These are phyloP conservation scores for Globodera ellingtonae DNA, from an alignment of 1,140 invertebrate species.

Conservation along the genomic window DNA sequence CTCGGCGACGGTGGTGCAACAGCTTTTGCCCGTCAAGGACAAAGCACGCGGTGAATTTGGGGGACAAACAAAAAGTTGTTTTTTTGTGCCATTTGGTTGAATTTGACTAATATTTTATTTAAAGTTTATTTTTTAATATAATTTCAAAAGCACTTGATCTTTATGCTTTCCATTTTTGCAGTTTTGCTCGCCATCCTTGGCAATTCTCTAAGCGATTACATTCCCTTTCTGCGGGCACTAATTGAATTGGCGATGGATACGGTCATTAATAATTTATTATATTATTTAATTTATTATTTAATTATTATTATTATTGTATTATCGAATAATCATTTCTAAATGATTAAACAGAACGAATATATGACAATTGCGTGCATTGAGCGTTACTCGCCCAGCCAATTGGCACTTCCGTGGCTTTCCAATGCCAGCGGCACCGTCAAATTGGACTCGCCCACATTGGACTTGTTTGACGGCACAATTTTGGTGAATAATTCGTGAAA, in stretches of 20 bases:
- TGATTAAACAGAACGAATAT: constrained; percentile 27
- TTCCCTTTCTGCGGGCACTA: constrained; percentile 33
- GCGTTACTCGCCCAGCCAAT: constrained; percentile 23
- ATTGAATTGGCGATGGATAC: constrained; percentile 16
- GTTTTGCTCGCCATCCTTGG: constrained; percentile 40
- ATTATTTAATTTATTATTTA: neutral
- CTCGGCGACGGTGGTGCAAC: neutral
- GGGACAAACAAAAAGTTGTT: neutral
- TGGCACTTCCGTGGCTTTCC: constrained; percentile 27
- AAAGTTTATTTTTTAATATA: neutral
- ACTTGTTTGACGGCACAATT: constrained; percentile 34
- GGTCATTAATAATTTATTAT: neutral
- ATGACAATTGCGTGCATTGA: constrained; percentile 29
- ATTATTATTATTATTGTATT: no score
- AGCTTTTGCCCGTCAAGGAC: constrained; percentile 24
- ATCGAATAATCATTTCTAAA: neutral
- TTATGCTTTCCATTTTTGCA: neutral
- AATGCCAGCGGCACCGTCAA: constrained; percentile 6
- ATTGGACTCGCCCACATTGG: constrained; percentile 22
- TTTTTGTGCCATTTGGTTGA: neutral
- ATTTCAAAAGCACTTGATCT: neutral
- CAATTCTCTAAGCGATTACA: constrained; percentile 27
- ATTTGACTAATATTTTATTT: no score
- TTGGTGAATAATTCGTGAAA: constrained; percentile 34
- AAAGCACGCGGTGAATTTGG: constrained; percentile 22